These are phyloP conservation scores for Psophia crepitans DNA, from an alignment of 2,113 vertebrate species.

Conservation along the genomic window DNA sequence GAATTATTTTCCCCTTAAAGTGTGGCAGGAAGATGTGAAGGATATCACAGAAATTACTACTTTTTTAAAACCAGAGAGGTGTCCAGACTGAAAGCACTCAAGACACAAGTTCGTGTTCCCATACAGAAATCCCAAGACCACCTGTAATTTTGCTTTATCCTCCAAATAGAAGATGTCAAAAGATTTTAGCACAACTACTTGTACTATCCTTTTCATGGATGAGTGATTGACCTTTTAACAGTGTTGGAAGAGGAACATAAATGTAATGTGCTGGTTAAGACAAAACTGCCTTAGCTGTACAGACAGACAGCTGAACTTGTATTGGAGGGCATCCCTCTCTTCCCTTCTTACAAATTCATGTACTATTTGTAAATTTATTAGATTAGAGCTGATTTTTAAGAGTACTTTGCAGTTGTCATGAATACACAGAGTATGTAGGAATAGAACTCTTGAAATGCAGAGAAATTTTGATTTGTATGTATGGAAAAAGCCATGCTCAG, in stretches of 20 bases:
- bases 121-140: background rate
- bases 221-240: background rate
- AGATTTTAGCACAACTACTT: background rate
- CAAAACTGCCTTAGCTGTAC: background rate
- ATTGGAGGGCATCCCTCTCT: background rate
- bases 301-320: background rate
- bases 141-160: background rate
- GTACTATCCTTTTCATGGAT: background rate
- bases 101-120: background rate
- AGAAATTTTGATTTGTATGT: background rate
- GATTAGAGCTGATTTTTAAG: background rate
- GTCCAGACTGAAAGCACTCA: background rate
- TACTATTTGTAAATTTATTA: background rate
- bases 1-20: background rate
- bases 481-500: background rate
- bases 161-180: background rate
- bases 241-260: background rate
- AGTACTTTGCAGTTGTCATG: background rate
- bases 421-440: background rate
- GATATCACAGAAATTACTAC: background rate
- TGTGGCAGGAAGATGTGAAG: background rate
- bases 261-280: background rate
- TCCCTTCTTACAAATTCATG: too few relatives aligned
- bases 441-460: background rate
- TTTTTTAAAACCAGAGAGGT: background rate